These are phyloP conservation scores for Ridgeia piscesae DNA, from an alignment of 1,140 invertebrate species.

Conservation along the genomic window DNA sequence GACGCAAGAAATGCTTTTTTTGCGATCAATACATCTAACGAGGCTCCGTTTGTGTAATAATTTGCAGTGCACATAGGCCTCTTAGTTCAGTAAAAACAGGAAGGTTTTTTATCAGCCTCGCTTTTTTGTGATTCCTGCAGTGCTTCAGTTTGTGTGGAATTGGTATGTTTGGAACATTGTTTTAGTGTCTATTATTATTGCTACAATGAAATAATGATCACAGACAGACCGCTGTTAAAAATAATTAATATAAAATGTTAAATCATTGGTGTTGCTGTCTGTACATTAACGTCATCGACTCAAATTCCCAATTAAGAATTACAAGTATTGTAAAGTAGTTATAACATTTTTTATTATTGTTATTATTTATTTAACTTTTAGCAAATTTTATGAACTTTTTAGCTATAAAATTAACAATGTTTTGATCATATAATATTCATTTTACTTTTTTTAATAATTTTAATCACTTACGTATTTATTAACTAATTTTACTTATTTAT, in stretches of 20 bases:
- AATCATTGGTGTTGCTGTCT: background rate
- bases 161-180: background rate
- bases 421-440: too few relatives aligned
- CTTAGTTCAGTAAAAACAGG: background rate
- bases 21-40: background rate
- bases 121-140: too few relatives aligned
- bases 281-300: background rate
- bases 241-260: background rate
- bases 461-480: too few relatives aligned
- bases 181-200: background rate
- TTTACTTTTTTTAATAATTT: too few relatives aligned
- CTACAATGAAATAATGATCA: background rate
- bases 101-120: background rate
- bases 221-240: background rate
- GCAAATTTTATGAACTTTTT: too few relatives aligned
- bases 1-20: background rate
- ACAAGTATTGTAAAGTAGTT: background rate
- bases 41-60: background rate
- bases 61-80: background rate
- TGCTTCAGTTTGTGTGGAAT: background rate
- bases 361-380: too few relatives aligned
- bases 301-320: background rate
- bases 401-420: too few relatives aligned
- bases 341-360: too few relatives aligned
- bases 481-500: too few relatives aligned